phyloP scores from a whole-genome alignment of 2,888 invertebrate genomes.

The Melangyna quadrimaculata region DNA sequence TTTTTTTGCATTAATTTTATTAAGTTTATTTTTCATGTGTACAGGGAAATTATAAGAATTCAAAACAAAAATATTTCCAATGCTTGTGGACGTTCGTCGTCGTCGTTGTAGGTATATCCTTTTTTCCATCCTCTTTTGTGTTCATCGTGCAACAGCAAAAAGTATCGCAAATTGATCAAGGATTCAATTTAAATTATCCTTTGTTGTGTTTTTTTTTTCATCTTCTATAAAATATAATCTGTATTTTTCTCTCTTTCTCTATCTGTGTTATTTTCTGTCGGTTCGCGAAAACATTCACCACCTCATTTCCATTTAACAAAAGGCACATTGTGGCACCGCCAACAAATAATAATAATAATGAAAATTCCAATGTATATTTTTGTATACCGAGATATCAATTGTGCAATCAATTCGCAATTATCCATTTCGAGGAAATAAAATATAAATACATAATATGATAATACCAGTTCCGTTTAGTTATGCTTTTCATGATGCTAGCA shows the following conservation, averaged over 20 bases:
- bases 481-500: neutral
- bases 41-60: slow-evolving; percentile 36
- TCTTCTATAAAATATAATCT: neutral
- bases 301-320: slow-evolving; percentile 53
- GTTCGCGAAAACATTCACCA: slow-evolving; percentile 16
- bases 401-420: slow-evolving; percentile 69
- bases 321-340: slow-evolving; percentile 11
- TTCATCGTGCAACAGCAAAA: slow-evolving; percentile 26
- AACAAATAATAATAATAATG: neutral
- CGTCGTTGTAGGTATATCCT: slow-evolving; percentile 21
- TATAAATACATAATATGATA: slow-evolving; percentile 24
- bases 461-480: slow-evolving; percentile 22
- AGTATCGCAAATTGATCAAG: slow-evolving; percentile 59
- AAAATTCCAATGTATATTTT: slow-evolving; percentile 5
- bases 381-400: slow-evolving; percentile 45
- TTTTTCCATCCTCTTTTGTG: slow-evolving; percentile 32
- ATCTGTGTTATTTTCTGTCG: neutral
- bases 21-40: slow-evolving; percentile 21
- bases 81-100: neutral
- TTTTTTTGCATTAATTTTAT: slow-evolving; percentile 21
- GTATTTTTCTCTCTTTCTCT: neutral
- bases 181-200: slow-evolving; percentile 70
- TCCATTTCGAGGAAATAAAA: slow-evolving; percentile 17
- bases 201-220: slow-evolving; percentile 63
- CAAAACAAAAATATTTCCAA: slow-evolving; percentile 14